Evolutionary conservation across 1,140 invertebrate genomes (phyloP).

Genomic region (Rhysida immarginata): DNA sequence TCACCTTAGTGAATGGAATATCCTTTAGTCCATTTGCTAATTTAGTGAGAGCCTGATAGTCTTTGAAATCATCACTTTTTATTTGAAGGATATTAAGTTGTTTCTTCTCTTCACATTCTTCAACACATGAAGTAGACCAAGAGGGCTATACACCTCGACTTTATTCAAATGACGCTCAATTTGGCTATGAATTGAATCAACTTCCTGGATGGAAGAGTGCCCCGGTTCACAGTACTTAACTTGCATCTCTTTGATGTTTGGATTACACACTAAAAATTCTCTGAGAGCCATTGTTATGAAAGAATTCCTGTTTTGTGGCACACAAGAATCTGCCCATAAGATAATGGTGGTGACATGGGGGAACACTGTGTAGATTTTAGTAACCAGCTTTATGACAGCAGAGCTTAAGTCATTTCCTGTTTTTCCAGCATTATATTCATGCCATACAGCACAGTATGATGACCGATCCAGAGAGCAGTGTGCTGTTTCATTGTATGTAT

Average conservation of each 20-base stretch:
- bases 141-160: too few species aligned
- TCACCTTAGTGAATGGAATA: too few species aligned
- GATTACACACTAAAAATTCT: neutral
- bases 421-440: neutral
- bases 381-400: neutral
- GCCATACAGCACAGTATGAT: slow-evolving; percentile 1
- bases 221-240: neutral
- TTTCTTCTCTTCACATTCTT: too few species aligned
- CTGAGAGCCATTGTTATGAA: neutral
- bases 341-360: neutral
- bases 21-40: too few species aligned
- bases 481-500: neutral
- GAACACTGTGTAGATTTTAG: neutral
- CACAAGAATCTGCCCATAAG: neutral
- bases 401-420: neutral
- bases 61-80: too few species aligned
- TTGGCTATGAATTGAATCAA: too few species aligned
- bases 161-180: too few species aligned
- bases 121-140: too few species aligned
- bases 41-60: too few species aligned
- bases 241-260: neutral
- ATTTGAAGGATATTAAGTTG: too few species aligned
- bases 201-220: neutral
- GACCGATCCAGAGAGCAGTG: neutral
- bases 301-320: neutral